Base-by-base conservation (phyloP, 2,797 vertebrate genomes). In the Anabacerthia variegaticeps region DNA sequence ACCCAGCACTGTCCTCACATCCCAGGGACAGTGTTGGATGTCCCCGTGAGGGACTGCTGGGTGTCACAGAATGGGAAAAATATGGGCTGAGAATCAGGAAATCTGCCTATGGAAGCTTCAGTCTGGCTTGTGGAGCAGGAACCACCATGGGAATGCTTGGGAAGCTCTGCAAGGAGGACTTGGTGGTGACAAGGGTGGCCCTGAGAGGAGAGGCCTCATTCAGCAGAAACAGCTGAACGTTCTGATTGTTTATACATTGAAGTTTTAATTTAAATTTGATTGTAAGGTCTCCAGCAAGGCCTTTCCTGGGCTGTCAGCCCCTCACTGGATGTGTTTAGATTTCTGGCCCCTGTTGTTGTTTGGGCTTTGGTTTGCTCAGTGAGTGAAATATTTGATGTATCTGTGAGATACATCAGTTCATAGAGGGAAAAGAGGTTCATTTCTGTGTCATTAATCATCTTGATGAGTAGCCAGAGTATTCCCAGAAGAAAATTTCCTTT, bases 71-170 rank as follows among this genome's bases (percentile, higher is more conserved):
- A 46, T 71, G 37, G 41, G 71, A 9, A 54, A 75, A 72, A 22
- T 1, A 3, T 0, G 21, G 46, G 30, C 51, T 58, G 74, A 20
- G 46, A 41, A 65, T 4, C 19, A 15, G 73, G 73, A 20, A 22
- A 82, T 12, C 8, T 2, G 44, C 49, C 49, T 19, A 0, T 7
- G 18, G 8, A 27, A 39, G 39, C 26, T 44, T 74, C 19, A 28
- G 32, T n/a, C 44, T 23, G 51, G 55, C 23, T 32, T 6, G 44
- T 5, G 9, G 65, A 51, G 73, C 83, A 49, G 78, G 73, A 66
- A 8, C 10, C 0, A 5, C 55, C 32, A 1, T 0, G 2, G 68
- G n/a, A 44, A 24, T 32, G 43, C n/a, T 3, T 43, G 56, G 48
- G 58, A 43, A 54, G 62, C 54, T 14, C 39, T 34, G 39, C 15